Evolutionary conservation across 2,888 invertebrate species (phyloP).

Genomic region (Lasioglossum marginatum): DNA sequence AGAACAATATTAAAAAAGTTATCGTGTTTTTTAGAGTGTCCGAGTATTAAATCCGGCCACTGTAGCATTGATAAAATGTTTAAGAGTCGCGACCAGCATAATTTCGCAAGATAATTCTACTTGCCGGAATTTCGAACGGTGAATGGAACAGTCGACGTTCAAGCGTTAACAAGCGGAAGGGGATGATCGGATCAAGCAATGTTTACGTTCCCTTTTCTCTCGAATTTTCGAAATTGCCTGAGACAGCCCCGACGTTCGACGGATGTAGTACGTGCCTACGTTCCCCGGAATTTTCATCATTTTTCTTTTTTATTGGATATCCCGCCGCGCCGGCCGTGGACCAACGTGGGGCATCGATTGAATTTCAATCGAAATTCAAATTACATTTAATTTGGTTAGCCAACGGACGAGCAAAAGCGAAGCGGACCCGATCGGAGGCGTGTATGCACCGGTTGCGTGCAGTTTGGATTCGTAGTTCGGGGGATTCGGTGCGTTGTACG

Average conservation of each 20-base stretch:
- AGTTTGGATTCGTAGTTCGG: constrained; percentile 61
- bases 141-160: neutral
- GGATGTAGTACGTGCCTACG: constrained; percentile 47
- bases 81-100: neutral
- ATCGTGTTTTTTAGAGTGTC: too few relatives aligned
- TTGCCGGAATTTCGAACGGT: neutral
- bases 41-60: too few relatives aligned
- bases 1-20: too few relatives aligned
- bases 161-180: neutral
- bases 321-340: constrained; percentile 36
- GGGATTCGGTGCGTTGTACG: constrained; percentile 68
- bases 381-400: constrained; percentile 82
- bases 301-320: constrained; percentile 70
- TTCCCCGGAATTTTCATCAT: constrained; percentile 69
- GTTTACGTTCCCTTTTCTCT: constrained; percentile 5
- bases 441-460: constrained; percentile 57
- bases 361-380: constrained; percentile 83
- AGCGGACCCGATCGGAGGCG: constrained; percentile 21
- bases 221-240: constrained; percentile 57
- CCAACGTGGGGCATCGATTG: constrained; percentile 75
- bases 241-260: constrained; percentile 8
- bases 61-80: too few relatives aligned
- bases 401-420: constrained; percentile 49
- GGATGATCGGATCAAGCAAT: constrained; percentile 5
- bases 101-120: neutral